Evolutionary conservation across 2,888 invertebrate genomes (phyloP), one percentile per base, ranked within the genome.

Genomic region (Leptinotarsa rubiginosa): DNA sequence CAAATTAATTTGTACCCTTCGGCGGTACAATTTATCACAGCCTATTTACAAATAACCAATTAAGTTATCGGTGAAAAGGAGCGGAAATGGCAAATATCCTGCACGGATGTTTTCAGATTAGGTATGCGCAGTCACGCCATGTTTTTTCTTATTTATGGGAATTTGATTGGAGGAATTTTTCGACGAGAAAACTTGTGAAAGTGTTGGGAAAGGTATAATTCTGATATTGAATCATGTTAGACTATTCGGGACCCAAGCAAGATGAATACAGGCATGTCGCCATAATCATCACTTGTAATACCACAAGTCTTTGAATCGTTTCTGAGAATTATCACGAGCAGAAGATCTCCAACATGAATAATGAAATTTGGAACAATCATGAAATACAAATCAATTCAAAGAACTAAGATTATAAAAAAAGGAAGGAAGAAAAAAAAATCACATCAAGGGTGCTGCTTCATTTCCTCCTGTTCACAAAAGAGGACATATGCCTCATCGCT

Each of bases 1-100:
- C 77, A 80, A 78, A 81, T 80, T 80, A 80, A 80, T 79, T 79
- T 81, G 79, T 80, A 77, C 77, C 79, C 75, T 64, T 72, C 54
- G 67, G 75, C 78, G 78, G 73, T 68, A 74, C 75, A 79, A 80
- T 80, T 81, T 80, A 81, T 80, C 80, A 78, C 75, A 80, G 79
- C 79, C 78, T 78, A 79, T 81, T 81, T 79, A 79, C 79, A 77
- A 77, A 80, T 78, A 76, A 76, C 77, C 82, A 81, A 80, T 81
- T 81, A 80, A 81, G 79, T 81, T 79, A 80, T 81, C 80, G 76
- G 66, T 56, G 70, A 59, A 76, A 75, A 74, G 69, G 77, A 73
- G 73, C 72, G 73, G 75, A 76, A 76, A 65, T 75, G 78, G 76
- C 64, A 76, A 78, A 76, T 75, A 76, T 73, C 73, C 73, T 69